Evolutionary conservation across 1,140 invertebrate species (phyloP), one percentile per base, ranked within the genome.

Genomic region (Colletes gigas): DNA sequence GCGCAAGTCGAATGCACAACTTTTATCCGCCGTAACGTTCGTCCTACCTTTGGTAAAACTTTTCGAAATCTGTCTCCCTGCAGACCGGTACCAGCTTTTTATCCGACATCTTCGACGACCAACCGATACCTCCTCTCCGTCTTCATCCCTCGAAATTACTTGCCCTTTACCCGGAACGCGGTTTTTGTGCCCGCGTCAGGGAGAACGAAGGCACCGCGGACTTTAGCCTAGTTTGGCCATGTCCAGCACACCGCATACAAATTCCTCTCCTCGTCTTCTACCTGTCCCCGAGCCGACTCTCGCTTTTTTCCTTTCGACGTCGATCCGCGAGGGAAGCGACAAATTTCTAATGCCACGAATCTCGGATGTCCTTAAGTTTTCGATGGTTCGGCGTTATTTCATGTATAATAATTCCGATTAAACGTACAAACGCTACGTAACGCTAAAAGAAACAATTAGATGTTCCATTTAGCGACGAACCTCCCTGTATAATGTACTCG

Each of bases 151-250:
- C 8, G 59, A 74, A 70, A 85, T 82, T 66, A 71, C 55, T 66
- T 74, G 72, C n/a, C 84, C 30, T 77, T 82, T 82, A 70, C 68
- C 41, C 55, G 83, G 73, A 65, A 74, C 62, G 55, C 67, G 70
- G 78, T 88, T 87, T 87, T 87, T 85, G 86, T 83, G 44, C n/a
- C 50, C 57, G 57, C 69, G 60, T 76, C 66, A 80, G 63, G 55
- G 62, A 88, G 86, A 88, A 83, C 81, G 76, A 80, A 84, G 81
- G 65, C 69, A 86, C 83, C 87, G 86, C 86, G 52, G 72, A 63
- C 80, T 80, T 86, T 73, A 84, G 82, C 87, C 82, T 88, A 83
- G 87, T 88, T 88, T 88, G 87, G 87, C 85, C 84, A 88, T 79
- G 84, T 81, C 73, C 83, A 74, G 84, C 44, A 63, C 67, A 54